Percentiles rank a stretch among this genome's conserved stretches.
phyloP scores from a whole-genome alignment of 2,113 vertebrate genomes.

The Pluvialis apricaria region DNA sequence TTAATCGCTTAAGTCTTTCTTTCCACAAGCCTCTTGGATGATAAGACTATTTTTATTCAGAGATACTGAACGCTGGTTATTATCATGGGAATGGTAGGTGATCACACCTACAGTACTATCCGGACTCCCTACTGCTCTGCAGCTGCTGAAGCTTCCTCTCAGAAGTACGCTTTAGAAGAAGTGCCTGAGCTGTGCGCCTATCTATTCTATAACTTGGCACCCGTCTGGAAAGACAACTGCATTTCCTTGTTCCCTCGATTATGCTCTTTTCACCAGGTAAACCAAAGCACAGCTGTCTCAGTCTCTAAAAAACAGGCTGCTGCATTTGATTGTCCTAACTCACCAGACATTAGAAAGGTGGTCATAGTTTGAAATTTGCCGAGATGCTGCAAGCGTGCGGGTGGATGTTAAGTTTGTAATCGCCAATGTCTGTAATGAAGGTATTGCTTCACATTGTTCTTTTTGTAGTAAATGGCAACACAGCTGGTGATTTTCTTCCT shows the following conservation, averaged over 20 bases:
- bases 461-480: neutral
- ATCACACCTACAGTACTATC: neutral
- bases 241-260: neutral
- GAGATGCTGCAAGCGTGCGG: neutral
- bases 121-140: neutral
- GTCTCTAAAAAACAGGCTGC: neutral
- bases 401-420: neutral
- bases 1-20: conserved; percentile 23
- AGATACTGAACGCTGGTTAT: neutral
- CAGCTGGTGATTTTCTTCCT: neutral
- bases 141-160: neutral
- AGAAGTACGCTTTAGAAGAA: neutral
- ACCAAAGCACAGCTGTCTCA: neutral
- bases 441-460: neutral
- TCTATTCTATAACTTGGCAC: neutral
- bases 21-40: neutral
- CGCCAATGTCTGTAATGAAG: neutral
- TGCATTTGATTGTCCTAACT: neutral
- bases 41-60: neutral
- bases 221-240: neutral
- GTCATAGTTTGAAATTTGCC: neutral
- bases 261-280: neutral
- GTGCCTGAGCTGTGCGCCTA: neutral
- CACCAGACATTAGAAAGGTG: neutral
- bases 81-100: neutral